phyloP scores from a whole-genome alignment of 2,888 invertebrate genomes.

The Lamellibrachia satsuma region DNA sequence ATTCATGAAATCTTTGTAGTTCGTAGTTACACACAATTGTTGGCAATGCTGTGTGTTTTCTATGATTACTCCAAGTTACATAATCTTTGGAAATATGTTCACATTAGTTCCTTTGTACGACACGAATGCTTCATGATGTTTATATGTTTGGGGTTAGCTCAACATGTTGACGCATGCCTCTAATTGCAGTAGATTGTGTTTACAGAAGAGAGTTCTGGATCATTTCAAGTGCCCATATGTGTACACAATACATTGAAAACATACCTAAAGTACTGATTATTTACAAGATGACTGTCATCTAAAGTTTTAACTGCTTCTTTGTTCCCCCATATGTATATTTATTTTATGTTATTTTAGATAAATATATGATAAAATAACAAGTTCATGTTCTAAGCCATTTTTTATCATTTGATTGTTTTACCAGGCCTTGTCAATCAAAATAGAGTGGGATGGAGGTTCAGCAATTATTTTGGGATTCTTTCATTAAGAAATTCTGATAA shows the following conservation, averaged over 20 bases:
- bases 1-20: neutral
- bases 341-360: neutral
- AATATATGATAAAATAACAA: too few relatives aligned
- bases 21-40: neutral
- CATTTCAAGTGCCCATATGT: too few relatives aligned
- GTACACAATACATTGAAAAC: too few relatives aligned
- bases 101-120: neutral
- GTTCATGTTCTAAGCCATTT: too few relatives aligned
- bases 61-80: neutral
- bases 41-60: neutral
- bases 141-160: neutral
- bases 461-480: too few relatives aligned
- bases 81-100: neutral
- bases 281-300: neutral
- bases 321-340: neutral
- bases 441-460: too few relatives aligned
- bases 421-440: too few relatives aligned
- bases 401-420: too few relatives aligned
- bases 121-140: neutral
- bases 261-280: neutral
- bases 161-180: neutral
- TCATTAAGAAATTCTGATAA: too few relatives aligned
- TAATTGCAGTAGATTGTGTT: neutral
- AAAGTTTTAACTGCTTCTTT: neutral
- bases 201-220: neutral